Evolutionary conservation across 1,140 invertebrate species (phyloP), one percentile per base, ranked within the genome.

Genomic region (Diabrotica virgifera): DNA sequence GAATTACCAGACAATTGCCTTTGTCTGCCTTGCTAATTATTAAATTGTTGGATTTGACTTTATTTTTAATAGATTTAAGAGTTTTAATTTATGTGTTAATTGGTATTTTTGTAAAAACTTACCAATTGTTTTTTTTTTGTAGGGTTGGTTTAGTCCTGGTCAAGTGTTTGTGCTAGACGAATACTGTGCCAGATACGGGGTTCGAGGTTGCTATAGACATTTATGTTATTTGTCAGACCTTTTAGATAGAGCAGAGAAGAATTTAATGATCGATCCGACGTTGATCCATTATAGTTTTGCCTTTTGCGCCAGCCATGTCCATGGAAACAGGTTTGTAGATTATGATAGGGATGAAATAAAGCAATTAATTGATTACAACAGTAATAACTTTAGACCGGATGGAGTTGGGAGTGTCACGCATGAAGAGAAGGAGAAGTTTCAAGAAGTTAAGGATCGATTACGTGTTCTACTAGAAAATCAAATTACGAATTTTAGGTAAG

Each of bases 121-220:
- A 24, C 24, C 1, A 24, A 24, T 4, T 4, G 24, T 66, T 72
- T 65, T 66, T 66, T 35, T 65, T 68, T 75, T 81, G 24, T 77
- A 95, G 93, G 97, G 97, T 67, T 99, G 97, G 97, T 99, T 99
- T 79, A 98, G 96, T 73, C 97, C 97, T 0, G 97, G 96, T 6
- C 97, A 99, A 86, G 89, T 99, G 10, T 99, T 99, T 82, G 94
- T 98, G 8, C 81, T 99, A 57, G 97, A 99, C 80, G 97, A 99
- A 80, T 99, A 99, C 82, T 97, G 95, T 81, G 96, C 97, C 5
- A 91, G 82, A 70, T 99, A 99, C 80, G 97, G 97, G 54, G 96
- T 99, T 0, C 84, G 97, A 51, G 96, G 96, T 12, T 99, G 97
- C 77, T 97, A 92, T 80, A 87, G 97, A 56, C 97, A 99, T 80